Evolutionary conservation across 2,797 vertebrate genomes (phyloP), one percentile per base, ranked within the genome.

Genomic region (Micromesistius poutassou): DNA sequence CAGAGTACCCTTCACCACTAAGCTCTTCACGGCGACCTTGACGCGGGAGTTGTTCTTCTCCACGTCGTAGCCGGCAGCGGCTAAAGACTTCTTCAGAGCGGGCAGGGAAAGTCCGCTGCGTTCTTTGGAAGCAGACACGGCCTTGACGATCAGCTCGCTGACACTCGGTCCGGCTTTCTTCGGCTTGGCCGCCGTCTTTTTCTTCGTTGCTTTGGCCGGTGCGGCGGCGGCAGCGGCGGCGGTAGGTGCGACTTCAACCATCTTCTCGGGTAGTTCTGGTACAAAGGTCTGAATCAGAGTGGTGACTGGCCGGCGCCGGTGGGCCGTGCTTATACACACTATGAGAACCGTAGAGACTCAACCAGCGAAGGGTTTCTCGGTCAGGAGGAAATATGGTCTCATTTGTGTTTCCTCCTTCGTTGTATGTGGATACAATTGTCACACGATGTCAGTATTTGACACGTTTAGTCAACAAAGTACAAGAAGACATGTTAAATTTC

Each of bases 311-410:
- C 55, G 55, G 22, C 22, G 55, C n/a, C 55, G 8, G n/a, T 62
- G 55, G 55, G 55, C 55, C 4, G 55, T 62, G 3, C 5, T 62
- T 62, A 62, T 62, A 62, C 55, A 62, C 55, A 7, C 22, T 9
- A 25, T 62, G 55, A 62, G 55, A 62, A 62, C 55, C 55, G 55
- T 62, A 62, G 22, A 62, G 55, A 62, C 55, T 62, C 55, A 62
- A 62, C 55, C 55, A n/a, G 22, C 7, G 55, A 25, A 62, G 22
- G 14, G 55, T 25, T 9, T 62, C 55, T 25, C 14, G 22, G 55
- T 42, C 12, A 62, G 55, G 22, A 7, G 3, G 55, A n/a, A 62
- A 16, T n/a, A 25, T 25, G 14, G 55, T 25, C 55, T 62, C 55
- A 25, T 62, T 62, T 62, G 55, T 62, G 55, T 62, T 62, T 62